These are phyloP conservation scores for Meteorus cinctellus DNA, from an alignment of 2,888 invertebrate species.

Conservation along the genomic window DNA sequence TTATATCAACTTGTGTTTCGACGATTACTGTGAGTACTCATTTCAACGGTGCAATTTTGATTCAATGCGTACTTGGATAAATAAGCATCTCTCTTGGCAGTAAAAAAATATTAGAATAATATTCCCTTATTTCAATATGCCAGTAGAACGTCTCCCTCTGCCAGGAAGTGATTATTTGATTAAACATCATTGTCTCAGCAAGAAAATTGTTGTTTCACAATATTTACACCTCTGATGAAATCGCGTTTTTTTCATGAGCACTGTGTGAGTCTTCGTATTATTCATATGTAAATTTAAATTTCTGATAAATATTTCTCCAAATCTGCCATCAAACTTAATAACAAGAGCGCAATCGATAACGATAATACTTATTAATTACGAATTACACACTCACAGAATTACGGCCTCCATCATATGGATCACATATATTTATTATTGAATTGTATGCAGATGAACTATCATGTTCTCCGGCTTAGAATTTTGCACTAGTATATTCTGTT, in stretches of 20 bases:
- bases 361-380: conserved; percentile 55
- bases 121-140: background rate
- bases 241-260: background rate
- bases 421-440: conserved; percentile 23
- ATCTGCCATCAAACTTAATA: conserved; percentile 50
- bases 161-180: background rate
- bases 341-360: conserved; percentile 61
- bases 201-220: background rate
- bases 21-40: background rate
- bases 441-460: background rate
- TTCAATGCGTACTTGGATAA: background rate
- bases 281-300: background rate
- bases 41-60: background rate
- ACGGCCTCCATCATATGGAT: background rate
- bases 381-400: conserved; percentile 36
- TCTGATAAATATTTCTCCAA: conserved; percentile 36
- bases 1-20: background rate
- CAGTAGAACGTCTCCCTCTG: background rate
- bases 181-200: background rate
- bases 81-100: background rate
- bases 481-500: background rate
- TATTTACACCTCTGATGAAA: background rate
- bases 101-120: conserved; percentile 4
- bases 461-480: background rate
- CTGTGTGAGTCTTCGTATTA: background rate